Conservation (phyloP, 2,113 vertebrate species). For the Pyxicephalus adspersus region DNA sequence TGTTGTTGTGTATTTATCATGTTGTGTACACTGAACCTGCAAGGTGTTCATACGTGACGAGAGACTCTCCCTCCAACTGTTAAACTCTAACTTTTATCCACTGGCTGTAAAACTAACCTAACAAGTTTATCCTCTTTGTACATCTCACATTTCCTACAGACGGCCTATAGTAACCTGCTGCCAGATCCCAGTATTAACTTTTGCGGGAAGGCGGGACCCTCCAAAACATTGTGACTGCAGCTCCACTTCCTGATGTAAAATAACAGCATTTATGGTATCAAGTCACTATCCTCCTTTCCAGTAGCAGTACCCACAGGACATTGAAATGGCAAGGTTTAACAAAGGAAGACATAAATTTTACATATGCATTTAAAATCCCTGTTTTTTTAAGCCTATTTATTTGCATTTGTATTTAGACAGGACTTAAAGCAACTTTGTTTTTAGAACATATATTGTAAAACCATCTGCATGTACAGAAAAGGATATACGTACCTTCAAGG, state of each 20-base stretch:
- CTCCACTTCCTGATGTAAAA: not conserved
- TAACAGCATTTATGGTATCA: no score
- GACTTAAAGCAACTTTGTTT: no score
- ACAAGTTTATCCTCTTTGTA: slow-evolving; percentile 10
- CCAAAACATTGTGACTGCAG: not conserved
- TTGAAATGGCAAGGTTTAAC: not conserved
- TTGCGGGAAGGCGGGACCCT: not conserved
- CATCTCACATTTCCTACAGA: not conserved
- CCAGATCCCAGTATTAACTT: no score
- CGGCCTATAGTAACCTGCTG: not conserved
- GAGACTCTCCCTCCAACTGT: not conserved
- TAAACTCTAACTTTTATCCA: not conserved
- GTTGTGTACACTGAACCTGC: not conserved
- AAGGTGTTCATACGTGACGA: not conserved
- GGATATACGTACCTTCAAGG: no score
- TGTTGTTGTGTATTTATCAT: not conserved
- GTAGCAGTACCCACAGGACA: not conserved
- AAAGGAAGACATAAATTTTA: no score
- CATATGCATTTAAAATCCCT: no score
- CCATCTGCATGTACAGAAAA: no score
- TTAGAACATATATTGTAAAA: no score
- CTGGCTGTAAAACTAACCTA: slow-evolving; percentile 7
- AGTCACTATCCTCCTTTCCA: not conserved
- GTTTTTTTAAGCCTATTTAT: no score
- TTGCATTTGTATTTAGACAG: no score